Conservation (phyloP, 2,888 invertebrate species). For the Aphidoletes aphidimyza region DNA sequence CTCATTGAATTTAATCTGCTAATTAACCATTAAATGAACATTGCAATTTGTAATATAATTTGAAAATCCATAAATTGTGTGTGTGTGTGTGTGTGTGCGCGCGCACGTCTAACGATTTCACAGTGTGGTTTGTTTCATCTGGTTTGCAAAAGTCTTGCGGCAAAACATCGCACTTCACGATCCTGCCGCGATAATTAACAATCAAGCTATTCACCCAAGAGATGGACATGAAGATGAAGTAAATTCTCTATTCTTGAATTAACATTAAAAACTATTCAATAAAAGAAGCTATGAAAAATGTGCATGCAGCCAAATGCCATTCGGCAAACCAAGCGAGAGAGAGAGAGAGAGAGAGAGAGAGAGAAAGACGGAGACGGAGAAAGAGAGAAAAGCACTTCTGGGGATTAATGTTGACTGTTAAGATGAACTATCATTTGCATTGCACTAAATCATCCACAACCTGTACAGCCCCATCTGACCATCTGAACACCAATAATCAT, state of each 20-base stretch:
- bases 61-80: slow-evolving; percentile 26
- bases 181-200: background rate
- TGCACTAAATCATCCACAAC: slow-evolving; percentile 41
- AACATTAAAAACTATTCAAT: background rate
- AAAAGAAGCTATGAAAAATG: slow-evolving; percentile 25
- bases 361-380: no score
- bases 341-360: no score
- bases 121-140: no score
- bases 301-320: background rate
- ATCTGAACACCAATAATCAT: background rate
- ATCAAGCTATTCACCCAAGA: background rate
- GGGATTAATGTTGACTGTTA: slow-evolving; percentile 37
- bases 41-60: slow-evolving; percentile 45
- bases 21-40: slow-evolving; percentile 33
- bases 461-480: background rate
- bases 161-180: no score
- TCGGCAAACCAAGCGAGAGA: no score
- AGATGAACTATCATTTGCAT: slow-evolving; percentile 24
- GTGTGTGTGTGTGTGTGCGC: no score
- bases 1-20: slow-evolving; percentile 43
- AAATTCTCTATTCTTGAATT: background rate
- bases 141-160: no score
- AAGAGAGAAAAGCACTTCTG: slow-evolving; percentile 37
- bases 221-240: no score
- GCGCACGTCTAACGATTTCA: no score